Base-by-base conservation (phyloP, 2,888 invertebrate genomes). In the Idaea straminata region DNA sequence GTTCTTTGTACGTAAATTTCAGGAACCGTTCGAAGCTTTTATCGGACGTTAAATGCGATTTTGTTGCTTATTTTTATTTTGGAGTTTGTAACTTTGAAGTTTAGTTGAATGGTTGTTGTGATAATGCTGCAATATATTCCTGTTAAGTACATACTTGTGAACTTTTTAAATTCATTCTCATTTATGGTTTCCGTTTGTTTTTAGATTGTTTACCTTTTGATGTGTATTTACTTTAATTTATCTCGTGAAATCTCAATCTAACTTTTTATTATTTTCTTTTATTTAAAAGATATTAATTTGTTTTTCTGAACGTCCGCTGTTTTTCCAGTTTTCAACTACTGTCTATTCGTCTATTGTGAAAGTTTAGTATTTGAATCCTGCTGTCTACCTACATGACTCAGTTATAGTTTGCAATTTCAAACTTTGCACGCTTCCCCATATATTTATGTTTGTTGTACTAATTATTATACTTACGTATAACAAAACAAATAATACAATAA, bases 1-100 rank as follows among this genome's bases (percentile, higher is more conserved):
- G 62, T 66, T 69, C 61, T 68, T 68, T 57, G 59, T 36, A 25
- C 6, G 61, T 66, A 61, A 57, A 66, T 61, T 35, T 57, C 13
- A 59, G 34, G 62, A 66, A 65, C 16, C 59, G 59, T 59, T 59
- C 47, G 47, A 47, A 47, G 47, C 47, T 47, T 47, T 47, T 47
- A 47, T 47, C 47, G 47, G 47, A 47, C 13, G 47, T 7, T 47
- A 47, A 47, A 47, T 47, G 47, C 47, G 47, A 47, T 47, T 47
- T 47, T 47, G 47, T 47, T 47, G 47, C 47, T 47, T 47, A 47
- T 47, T 47, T 36, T 47, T 47, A 47, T 47, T 47, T 47, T 47
- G 47, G 47, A 47, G 47, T 47, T 47, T 13, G 47, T 47, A 47
- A 47, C 47, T 47, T 47, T 47, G 47, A 47, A 47, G 47, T 47